Percentiles rank a stretch among this genome's conserved stretches.
phyloP scores from a whole-genome alignment of 2,797 vertebrate species.

The Chaenodraco wilsoni region DNA sequence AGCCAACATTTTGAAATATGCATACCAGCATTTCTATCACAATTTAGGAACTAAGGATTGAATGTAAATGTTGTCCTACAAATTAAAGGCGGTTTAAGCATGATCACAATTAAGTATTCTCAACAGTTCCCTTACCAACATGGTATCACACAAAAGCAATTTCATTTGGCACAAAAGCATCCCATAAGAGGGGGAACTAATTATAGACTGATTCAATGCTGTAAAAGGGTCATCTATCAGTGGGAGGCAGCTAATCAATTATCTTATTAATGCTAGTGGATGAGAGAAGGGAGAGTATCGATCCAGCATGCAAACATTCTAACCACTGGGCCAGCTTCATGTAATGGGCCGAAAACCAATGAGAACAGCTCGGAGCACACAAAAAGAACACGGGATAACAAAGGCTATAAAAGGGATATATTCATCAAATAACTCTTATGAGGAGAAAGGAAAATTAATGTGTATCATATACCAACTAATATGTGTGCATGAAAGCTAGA shows the following conservation, averaged over 20 bases:
- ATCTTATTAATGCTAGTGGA: constrained; percentile 79
- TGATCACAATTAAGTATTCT: constrained; percentile 21
- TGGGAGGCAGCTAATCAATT: constrained; percentile 82
- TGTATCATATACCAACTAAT: constrained; percentile 8
- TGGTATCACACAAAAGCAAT: constrained; percentile 48
- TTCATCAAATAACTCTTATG: constrained; percentile 18
- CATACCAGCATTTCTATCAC: not conserved
- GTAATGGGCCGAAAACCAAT: constrained; percentile 49
- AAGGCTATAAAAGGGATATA: constrained; percentile 15
- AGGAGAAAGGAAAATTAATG: not conserved
- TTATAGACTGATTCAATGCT: constrained; percentile 72
- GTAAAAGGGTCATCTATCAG: constrained; percentile 80
- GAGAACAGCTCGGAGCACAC: constrained; percentile 12
- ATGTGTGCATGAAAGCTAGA: constrained; percentile 6
- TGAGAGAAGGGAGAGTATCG: constrained; percentile 72
- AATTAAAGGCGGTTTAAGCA: constrained; percentile 10
- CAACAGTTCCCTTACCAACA: constrained; percentile 37
- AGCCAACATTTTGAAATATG: not conserved
- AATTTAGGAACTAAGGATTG: constrained; percentile 4
- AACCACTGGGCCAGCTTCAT: constrained; percentile 46
- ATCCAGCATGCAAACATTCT: constrained; percentile 76
- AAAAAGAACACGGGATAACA: constrained; percentile 15
- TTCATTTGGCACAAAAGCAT: constrained; percentile 66
- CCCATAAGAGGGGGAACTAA: constrained; percentile 62
- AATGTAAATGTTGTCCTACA: constrained; percentile 1